Conservation (phyloP, 2,888 invertebrate species). For the Lycocerus yunnanus region DNA sequence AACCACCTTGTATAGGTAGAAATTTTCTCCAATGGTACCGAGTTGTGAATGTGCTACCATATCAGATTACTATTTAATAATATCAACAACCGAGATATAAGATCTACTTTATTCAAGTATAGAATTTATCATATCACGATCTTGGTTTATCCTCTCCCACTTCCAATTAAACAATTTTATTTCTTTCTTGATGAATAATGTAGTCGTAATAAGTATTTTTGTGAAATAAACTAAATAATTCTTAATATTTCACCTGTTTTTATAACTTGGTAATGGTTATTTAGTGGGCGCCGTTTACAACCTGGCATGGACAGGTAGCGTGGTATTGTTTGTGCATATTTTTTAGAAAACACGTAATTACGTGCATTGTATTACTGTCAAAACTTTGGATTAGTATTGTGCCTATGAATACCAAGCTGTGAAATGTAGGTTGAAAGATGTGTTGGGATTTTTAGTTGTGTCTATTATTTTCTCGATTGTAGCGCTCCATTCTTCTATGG, state of each 20-base stretch:
- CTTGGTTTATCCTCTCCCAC: slow-evolving; percentile 26
- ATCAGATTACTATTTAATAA: slow-evolving; percentile 33
- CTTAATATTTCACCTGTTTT: slow-evolving; percentile 9
- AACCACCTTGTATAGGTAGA: background rate
- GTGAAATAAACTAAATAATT: background rate
- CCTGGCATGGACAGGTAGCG: slow-evolving; percentile 42
- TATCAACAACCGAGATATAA: slow-evolving; percentile 34
- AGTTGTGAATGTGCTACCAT: slow-evolving; percentile 4
- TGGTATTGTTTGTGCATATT: slow-evolving; percentile 49
- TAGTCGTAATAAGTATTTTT: background rate
- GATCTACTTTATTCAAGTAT: slow-evolving; percentile 29
- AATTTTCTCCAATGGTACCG: background rate
- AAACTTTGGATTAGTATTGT: slow-evolving; percentile 54
- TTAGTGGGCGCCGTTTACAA: slow-evolving; percentile 35
- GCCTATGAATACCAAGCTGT: slow-evolving; percentile 33
- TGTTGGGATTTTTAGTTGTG: slow-evolving; percentile 1
- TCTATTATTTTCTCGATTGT: slow-evolving; percentile 8
- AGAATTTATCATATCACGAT: slow-evolving; percentile 22
- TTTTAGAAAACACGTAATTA: slow-evolving; percentile 54
- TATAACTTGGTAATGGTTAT: background rate
- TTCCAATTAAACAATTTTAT: slow-evolving; percentile 6
- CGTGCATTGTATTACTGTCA: slow-evolving; percentile 54
- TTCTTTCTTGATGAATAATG: background rate
- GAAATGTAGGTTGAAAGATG: slow-evolving; percentile 20
- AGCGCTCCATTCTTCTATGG: slow-evolving; percentile 33